Conservation (phyloP, 2,797 vertebrate species). For the Eulemur mongoz region DNA sequence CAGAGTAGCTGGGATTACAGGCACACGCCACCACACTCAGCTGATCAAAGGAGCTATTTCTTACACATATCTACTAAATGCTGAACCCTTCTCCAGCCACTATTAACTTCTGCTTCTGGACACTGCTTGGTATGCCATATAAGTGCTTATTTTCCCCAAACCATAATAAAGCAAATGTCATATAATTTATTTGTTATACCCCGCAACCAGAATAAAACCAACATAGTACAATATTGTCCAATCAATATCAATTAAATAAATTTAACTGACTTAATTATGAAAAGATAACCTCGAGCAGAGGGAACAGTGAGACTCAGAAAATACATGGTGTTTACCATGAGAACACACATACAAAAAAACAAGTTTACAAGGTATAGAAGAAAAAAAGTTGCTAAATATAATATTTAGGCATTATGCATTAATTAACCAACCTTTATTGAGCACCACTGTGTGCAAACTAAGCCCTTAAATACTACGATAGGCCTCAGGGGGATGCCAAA, state of each 20-base stretch:
- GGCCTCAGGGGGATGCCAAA: neutral
- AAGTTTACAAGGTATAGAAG: neutral
- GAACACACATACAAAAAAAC: neutral
- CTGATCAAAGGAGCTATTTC: neutral
- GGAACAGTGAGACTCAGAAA: neutral
- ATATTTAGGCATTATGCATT: neutral
- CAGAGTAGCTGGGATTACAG: no score
- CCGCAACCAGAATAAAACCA: neutral
- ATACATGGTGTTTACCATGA: neutral
- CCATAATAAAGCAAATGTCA: conserved; percentile 32
- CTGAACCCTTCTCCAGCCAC: neutral
- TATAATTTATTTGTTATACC: neutral
- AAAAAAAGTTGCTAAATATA: neutral
- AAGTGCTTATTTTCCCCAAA: conserved; percentile 44
- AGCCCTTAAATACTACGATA: neutral
- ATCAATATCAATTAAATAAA: neutral
- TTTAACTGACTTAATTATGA: conserved; percentile 19
- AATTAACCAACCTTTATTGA: neutral
- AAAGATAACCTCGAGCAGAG: neutral
- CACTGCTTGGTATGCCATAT: neutral
- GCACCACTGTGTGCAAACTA: neutral
- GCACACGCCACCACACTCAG: no score
- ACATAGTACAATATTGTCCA: neutral
- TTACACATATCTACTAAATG: conserved; percentile 21
- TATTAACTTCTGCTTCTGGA: neutral